Evolutionary conservation across 2,797 vertebrate species (phyloP).

Genomic region (Chaenodraco wilsoni): DNA sequence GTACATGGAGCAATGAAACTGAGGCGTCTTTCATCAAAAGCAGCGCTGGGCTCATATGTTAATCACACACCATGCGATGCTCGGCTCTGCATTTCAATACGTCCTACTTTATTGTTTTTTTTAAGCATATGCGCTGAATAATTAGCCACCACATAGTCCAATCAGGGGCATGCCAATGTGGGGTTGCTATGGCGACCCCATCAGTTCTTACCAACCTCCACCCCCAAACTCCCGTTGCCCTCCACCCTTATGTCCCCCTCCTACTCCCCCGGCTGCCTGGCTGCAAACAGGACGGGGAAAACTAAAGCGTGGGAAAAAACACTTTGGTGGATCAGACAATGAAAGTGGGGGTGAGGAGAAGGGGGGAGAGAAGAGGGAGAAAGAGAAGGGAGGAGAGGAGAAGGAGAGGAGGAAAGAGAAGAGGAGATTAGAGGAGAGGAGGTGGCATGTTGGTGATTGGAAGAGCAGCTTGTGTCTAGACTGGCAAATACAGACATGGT

Average conservation of each 20-base stretch:
- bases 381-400: slow-evolving; percentile 6
- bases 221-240: slow-evolving; percentile 10
- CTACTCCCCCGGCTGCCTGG: slow-evolving; percentile 33
- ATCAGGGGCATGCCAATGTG: slow-evolving; percentile 81
- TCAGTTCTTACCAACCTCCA: slow-evolving; percentile 57
- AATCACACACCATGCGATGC: slow-evolving; percentile 70
- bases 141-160: slow-evolving; percentile 82
- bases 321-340: slow-evolving; percentile 75
- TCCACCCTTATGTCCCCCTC: slow-evolving; percentile 4
- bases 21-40: slow-evolving; percentile 52
- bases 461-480: slow-evolving; percentile 75
- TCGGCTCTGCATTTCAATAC: slow-evolving; percentile 80
- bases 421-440: background rate
- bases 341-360: slow-evolving; percentile 47
- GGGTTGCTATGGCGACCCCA: slow-evolving; percentile 80
- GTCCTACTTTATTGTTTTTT: slow-evolving; percentile 82
- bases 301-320: slow-evolving; percentile 83
- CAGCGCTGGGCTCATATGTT: slow-evolving; percentile 65
- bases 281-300: slow-evolving; percentile 78
- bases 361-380: background rate
- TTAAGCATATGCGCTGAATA: slow-evolving; percentile 83
- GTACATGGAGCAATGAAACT: background rate
- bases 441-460: slow-evolving; percentile 46
- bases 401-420: background rate
- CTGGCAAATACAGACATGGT: slow-evolving; percentile 51